phyloP scores from a whole-genome alignment of 2,113 vertebrate species.

The Psephotus haematonotus region DNA sequence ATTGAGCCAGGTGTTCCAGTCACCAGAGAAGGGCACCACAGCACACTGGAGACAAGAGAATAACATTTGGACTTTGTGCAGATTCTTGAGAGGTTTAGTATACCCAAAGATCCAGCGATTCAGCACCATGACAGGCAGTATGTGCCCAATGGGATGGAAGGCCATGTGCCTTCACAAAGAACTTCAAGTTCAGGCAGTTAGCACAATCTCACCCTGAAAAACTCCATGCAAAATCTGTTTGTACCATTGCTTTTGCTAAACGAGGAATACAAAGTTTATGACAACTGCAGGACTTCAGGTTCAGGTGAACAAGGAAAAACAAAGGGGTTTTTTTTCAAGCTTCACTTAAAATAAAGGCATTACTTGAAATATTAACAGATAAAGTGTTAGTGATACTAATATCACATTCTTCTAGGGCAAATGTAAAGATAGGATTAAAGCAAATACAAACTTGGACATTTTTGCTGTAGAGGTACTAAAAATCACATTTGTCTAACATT shows the following conservation, averaged over 20 bases:
- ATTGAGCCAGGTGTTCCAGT: background rate
- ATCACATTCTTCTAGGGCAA: background rate
- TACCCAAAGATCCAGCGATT: background rate
- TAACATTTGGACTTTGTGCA: background rate
- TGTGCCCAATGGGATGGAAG: fast-evolving
- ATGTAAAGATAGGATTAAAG: background rate
- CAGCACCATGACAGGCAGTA: fast-evolving
- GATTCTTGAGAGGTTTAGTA: background rate
- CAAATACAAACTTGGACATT: background rate
- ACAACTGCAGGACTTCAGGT: background rate
- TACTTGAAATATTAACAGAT: background rate
- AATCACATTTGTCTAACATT: background rate
- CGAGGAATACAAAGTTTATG: background rate
- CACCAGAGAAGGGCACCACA: background rate
- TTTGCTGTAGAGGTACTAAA: background rate
- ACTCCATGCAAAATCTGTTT: background rate
- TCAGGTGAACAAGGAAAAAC: background rate
- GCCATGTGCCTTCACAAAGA: background rate
- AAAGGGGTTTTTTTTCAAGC: background rate
- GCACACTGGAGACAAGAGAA: background rate
- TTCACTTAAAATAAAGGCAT: background rate
- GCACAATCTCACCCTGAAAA: background rate
- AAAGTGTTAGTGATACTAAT: background rate
- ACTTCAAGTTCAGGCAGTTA: background rate
- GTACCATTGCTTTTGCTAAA: background rate